These are phyloP conservation scores for Microctonus brassicae DNA, from an alignment of 2,888 invertebrate species.

Conservation along the genomic window DNA sequence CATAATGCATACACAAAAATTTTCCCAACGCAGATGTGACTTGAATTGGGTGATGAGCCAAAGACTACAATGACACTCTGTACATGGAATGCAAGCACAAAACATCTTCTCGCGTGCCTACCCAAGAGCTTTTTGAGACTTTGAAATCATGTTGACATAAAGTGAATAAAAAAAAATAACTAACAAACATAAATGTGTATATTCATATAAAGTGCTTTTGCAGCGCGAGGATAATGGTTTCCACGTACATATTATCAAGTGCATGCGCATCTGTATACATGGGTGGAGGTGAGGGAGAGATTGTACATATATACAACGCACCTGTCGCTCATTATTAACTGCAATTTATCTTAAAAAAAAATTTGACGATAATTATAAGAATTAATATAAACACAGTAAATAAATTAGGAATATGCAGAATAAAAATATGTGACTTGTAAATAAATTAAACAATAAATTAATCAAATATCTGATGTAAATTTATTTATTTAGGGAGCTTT, in stretches of 20 bases:
- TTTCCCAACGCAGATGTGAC: slow-evolving; percentile 2
- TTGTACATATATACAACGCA: background rate
- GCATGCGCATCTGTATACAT: background rate
- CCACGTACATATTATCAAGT: slow-evolving; percentile 9
- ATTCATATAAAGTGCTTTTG: background rate
- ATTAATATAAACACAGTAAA: background rate
- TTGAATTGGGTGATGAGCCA: slow-evolving; percentile 21
- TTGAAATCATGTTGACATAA: background rate
- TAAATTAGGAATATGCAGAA: too few relatives aligned
- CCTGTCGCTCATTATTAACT: background rate
- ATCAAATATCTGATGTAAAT: too few relatives aligned
- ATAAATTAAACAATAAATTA: too few relatives aligned
- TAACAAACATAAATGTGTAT: background rate
- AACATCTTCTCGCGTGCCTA: background rate
- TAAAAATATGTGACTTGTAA: too few relatives aligned
- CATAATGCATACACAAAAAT: background rate
- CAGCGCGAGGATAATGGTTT: slow-evolving; percentile 17
- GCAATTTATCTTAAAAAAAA: background rate
- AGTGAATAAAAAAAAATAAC: background rate
- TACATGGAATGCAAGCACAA: slow-evolving; percentile 6
- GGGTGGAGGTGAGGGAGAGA: background rate
- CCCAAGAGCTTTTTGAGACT: background rate
- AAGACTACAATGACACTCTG: background rate
- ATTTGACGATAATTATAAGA: background rate
- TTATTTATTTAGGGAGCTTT: too few relatives aligned